Base-by-base conservation (phyloP, 2,797 vertebrate genomes). In the Acridotheres tristis region DNA sequence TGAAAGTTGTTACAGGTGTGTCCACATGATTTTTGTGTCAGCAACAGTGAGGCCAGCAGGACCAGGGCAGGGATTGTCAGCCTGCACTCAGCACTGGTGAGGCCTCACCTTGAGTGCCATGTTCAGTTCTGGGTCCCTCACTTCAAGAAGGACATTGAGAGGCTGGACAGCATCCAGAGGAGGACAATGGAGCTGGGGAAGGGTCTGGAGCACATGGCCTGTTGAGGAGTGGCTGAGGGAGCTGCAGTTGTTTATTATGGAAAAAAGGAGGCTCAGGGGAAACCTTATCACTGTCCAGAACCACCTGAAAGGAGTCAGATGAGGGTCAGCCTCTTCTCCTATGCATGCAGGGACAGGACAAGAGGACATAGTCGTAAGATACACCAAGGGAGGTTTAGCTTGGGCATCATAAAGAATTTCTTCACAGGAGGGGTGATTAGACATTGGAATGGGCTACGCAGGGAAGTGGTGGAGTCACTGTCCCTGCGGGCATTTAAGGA, bases 351-450 rank as follows among this genome's bases (percentile, higher is more conserved):
- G 43, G 57, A 36, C 26, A 34, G 11, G 30, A 55, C 10, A 36
- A 55, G 42, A 55, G 6, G 5, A 69, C 3, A 1, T 2, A 34
- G 29, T 14, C 1, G 0, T 38, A 61, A 61, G 4, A 27, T 68
- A 51, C 0, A 0, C 20, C 12, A 22, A 30, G 32, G 11, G 14
- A 30, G 21, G 26, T 48, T 48, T 78, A 32, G 5, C 34, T 63
- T 42, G 34, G 34, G 32, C 3, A 13, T 42, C 14, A 42, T 29
- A 30, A 15, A 20, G 48, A 54, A 42, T 71, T 48, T 48, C 30
- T 50, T 62, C 26, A 11, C 13, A 26, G 50, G 15, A 71, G 2
- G 14, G 5, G 7, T 26, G 8, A 48, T 69, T 15, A 69, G 42
- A 48, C 25, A 13, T 55, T 48, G 26, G 22, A 77, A 55, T 42